Base-by-base conservation (phyloP, 2,888 invertebrate genomes). In the Notodonta dromedarius region DNA sequence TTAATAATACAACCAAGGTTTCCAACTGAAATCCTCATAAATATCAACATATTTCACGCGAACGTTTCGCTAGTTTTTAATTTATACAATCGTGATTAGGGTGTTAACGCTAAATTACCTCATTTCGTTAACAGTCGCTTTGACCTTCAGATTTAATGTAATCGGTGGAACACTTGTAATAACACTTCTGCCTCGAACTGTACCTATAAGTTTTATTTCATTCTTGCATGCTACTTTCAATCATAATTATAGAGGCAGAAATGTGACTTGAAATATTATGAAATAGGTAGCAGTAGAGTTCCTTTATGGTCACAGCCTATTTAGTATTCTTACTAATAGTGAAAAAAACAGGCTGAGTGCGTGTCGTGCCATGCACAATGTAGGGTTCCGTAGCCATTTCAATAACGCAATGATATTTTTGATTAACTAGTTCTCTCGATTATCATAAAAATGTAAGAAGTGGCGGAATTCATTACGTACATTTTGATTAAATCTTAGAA, bases 1-100 rank as follows among this genome's bases (percentile, higher is more conserved):
- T 44, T 12, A 12, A 40, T 44, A 44, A 12, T 46, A 2, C n/a
- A n/a, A n/a, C n/a, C 11, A 46, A n/a, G 46, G n/a, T 46, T 46
- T 46, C 13, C 46, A n/a, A 46, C n/a, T 5, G 42, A 8, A 42
- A 42, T 9, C 42, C 42, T 42, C 42, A 12, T 42, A 4, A 63
- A 44, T 65, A 65, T 56, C 40, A 58, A 14, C 32, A 46, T 44
- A 48, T 44, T 50, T 50, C 16, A 50, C 11, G 50, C 16, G 50
- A 50, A 16, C 50, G 54, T 48, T 57, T 46, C 53, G 46, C 16
- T 24, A 16, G 35, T 24, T 54, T 60, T 60, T 32, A 52, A 52
- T 52, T 35, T 52, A 52, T 52, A 52, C 52, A 16, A 8, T 52
- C 35, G 32, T 52, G 52, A 52, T 52, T 52, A 52, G 52, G 52